Base-by-base conservation (phyloP, 2,888 invertebrate genomes). In the Incurvaria masculella region DNA sequence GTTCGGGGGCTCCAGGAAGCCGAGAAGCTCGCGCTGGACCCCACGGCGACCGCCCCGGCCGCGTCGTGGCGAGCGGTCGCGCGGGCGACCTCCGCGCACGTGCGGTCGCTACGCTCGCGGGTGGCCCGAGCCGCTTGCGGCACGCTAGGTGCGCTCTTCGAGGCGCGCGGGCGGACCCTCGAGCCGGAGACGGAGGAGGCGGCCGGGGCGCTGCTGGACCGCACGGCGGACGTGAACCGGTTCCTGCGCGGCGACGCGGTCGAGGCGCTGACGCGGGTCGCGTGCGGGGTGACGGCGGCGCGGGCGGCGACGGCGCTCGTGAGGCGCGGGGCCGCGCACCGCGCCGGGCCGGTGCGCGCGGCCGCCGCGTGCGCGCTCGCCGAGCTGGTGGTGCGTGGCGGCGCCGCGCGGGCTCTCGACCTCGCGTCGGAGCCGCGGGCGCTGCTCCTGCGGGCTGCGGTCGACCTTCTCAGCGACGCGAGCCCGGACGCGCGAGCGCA, bases 201-300 rank as follows among this genome's bases (percentile, higher is more conserved):
- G 45, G 88, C 88, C 1, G 84, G 82, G 19, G 87, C 91, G 10
- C 72, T 97, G 49, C 79, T 97, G 23, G 89, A 91, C 56, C 87
- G 96, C 51, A 90, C 93, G 45, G 94, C 95, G 0, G 97, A 98
- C 62, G 96, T 94, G 6, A 97, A 96, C 71, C 87, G 89, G 57
- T 97, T 98, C 65, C 82, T 98, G 45, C 82, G 96, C 19, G 90
- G 90, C 27, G 97, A 97, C 68, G 92, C 95, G 2, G 87, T 88
- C 49, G 80, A 82, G 10, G 91, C 96, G 1, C 69, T 98, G 40
- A 89, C 88, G 58, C 81, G 84, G 14, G 88, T 98, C 84, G 87
- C 93, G 49, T 87, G 91, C 49, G 82, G 88, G 51, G 81, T 92
- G 17, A 84, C 86, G 21, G 83, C 88, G 5, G 72, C 81, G 5